Percentiles rank a stretch among this genome's conserved stretches.
Evolutionary conservation across 2,113 vertebrate genomes (phyloP).

Genomic region (Pogonocichla stellata): DNA sequence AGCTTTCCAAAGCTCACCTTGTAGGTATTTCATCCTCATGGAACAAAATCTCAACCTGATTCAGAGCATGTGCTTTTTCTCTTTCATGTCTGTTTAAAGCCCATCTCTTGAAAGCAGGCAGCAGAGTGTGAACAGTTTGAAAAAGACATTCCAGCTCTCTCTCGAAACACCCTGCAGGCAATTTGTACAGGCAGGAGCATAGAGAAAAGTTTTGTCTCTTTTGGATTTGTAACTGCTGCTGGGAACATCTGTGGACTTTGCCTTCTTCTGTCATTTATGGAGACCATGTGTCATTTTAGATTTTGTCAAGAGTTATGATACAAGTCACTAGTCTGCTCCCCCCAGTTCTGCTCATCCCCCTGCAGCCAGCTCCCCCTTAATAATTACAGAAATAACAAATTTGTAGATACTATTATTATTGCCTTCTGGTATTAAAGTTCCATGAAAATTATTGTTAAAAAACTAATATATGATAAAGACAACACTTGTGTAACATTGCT

Average conservation of each 20-base stretch:
- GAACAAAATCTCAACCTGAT: not conserved
- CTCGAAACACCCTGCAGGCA: conserved; percentile 31
- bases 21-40: not conserved
- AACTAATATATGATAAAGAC: not conserved
- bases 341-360: not conserved
- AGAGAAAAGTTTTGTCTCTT: conserved; percentile 56
- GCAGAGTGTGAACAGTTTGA: conserved; percentile 24
- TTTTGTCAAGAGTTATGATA: not conserved
- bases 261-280: conserved; percentile 11
- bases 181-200: conserved; percentile 43
- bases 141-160: conserved; percentile 43
- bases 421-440: not conserved
- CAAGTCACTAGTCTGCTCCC: not conserved
- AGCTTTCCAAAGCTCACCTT: not conserved
- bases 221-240: conserved; percentile 22
- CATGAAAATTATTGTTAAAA: not conserved
- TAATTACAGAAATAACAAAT: not conserved
- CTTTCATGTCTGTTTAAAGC: conserved; percentile 12
- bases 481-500: not conserved
- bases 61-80: not conserved
- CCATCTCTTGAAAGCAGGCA: not conserved
- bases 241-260: conserved; percentile 43
- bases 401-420: not conserved
- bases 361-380: not conserved
- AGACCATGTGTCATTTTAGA: conserved; percentile 37